phyloP scores from a whole-genome alignment of 2,113 vertebrate genomes.

The Nycticorax nycticorax region DNA sequence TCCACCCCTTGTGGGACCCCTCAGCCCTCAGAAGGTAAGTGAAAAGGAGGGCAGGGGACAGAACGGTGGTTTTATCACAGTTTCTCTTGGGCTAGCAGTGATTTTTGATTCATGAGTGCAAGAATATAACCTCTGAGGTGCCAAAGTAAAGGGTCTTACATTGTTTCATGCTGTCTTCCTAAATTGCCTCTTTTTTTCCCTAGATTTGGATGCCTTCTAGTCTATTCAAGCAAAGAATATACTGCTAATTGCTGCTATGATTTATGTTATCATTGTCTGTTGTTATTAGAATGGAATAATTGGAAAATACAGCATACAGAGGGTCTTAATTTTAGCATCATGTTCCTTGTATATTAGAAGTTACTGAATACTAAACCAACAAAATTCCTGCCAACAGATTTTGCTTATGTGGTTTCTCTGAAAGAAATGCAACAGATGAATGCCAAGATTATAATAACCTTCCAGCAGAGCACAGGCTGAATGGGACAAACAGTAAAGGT shows the following conservation, averaged over 20 bases:
- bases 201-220: neutral
- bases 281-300: slow-evolving; percentile 3
- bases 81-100: neutral
- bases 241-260: neutral
- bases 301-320: neutral
- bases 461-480: slow-evolving; percentile 26
- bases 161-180: neutral
- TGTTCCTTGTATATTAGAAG: neutral
- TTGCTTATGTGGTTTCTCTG: slow-evolving; percentile 47
- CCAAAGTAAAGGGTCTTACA: neutral
- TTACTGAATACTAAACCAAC: slow-evolving; percentile 22
- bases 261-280: neutral
- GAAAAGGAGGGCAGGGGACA: neutral
- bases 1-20: slow-evolving; percentile 14
- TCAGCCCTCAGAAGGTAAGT: slow-evolving; percentile 78
- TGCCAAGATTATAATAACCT: slow-evolving; percentile 47
- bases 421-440: slow-evolving; percentile 31
- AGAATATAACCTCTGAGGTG: neutral
- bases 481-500: slow-evolving; percentile 9
- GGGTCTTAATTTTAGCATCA: slow-evolving; percentile 18
- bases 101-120: neutral
- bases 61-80: neutral
- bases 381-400: slow-evolving; percentile 41
- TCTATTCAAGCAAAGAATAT: neutral
- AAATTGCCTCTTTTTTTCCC: neutral